phyloP scores from a whole-genome alignment of 2,797 vertebrate species.

The Sorex maritimensis region DNA sequence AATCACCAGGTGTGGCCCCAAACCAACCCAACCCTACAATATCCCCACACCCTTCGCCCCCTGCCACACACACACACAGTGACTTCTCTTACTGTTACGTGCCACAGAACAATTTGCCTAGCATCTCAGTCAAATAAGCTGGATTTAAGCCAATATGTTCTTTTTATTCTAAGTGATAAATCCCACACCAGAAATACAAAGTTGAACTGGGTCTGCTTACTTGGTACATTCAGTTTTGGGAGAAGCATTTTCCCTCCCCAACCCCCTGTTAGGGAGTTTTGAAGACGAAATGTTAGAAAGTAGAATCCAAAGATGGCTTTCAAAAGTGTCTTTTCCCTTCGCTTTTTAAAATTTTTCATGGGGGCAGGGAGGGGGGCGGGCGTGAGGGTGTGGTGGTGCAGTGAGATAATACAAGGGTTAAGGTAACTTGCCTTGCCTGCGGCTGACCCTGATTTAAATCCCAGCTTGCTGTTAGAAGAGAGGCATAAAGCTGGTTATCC shows the following conservation, averaged over 20 bases:
- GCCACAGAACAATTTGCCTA: slow-evolving; percentile 37
- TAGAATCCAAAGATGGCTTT: slow-evolving; percentile 26
- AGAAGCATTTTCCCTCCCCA: neutral
- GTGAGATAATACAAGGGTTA: too few relatives aligned
- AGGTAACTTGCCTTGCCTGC: too few relatives aligned
- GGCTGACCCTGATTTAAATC: too few relatives aligned
- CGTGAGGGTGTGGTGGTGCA: too few relatives aligned
- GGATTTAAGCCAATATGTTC: slow-evolving; percentile 79
- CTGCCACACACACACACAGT: too few relatives aligned
- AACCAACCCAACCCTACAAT: too few relatives aligned
- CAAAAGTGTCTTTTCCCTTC: neutral
- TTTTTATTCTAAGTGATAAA: slow-evolving; percentile 81
- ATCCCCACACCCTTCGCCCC: too few relatives aligned
- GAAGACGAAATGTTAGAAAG: slow-evolving; percentile 44
- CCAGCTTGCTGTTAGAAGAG: neutral
- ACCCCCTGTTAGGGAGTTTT: neutral
- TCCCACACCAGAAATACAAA: slow-evolving; percentile 68
- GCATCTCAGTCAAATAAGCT: slow-evolving; percentile 48
- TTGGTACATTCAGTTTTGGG: slow-evolving; percentile 33
- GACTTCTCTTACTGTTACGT: slow-evolving; percentile 1
- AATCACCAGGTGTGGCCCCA: too few relatives aligned
- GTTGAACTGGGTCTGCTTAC: slow-evolving; percentile 23
- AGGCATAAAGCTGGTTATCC: slow-evolving; percentile 26
- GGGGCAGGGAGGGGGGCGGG: too few relatives aligned
- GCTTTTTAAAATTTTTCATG: slow-evolving; percentile 3